Evolutionary conservation across 2,113 vertebrate species (phyloP), one percentile per base, ranked within the genome.

Genomic region (Peromyscus maniculatus): DNA sequence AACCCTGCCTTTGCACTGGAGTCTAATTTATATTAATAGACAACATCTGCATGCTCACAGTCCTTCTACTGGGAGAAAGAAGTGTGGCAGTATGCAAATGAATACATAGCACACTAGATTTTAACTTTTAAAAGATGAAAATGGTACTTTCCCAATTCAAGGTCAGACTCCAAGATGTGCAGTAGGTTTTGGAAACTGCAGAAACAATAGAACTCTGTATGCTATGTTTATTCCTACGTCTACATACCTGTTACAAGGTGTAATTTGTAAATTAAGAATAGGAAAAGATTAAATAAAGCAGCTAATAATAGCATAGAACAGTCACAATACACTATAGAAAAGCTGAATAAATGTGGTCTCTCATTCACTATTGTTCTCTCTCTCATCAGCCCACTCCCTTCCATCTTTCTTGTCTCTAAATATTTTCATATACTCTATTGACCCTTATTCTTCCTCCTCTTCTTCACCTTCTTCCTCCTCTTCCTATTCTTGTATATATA

Each of bases 11-110:
- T 94, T 91, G 17, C 13, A 17, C 16, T 59, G 10, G 3, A 97
- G 90, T 59, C 9, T 15, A 91, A 52, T n/a, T 96, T 74, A 55
- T 78, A 62, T 75, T 88, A 89, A 95, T 9, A 59, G 59, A 62
- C 33, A 75, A 93, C 83, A 89, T 71, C 28, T 91, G 28, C 57
- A 57, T 15, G 7, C 7, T 87, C 49, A 69, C 57, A 88, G 74
- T 90, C n/a, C 22, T 89, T 92, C 33, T 78, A 11, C 22, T 82
- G 6, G 6, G 26, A 26, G 9, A 55, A 87, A 2, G 26, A 55
- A 91, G 13, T 15, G 16, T 46, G 16, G 31, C 10, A 46, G 21
- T 59, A 12, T 75, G 12, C 49, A 96, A 90, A 91, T 11, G 39
- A 87, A 66, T 2, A 52, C 22, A 36, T 9, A 71, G 49, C 3